Percentiles rank a stretch among this genome's conserved stretches.
These are phyloP conservation scores for Mus caroli DNA, from an alignment of 2,797 vertebrate species.

Conservation along the genomic window DNA sequence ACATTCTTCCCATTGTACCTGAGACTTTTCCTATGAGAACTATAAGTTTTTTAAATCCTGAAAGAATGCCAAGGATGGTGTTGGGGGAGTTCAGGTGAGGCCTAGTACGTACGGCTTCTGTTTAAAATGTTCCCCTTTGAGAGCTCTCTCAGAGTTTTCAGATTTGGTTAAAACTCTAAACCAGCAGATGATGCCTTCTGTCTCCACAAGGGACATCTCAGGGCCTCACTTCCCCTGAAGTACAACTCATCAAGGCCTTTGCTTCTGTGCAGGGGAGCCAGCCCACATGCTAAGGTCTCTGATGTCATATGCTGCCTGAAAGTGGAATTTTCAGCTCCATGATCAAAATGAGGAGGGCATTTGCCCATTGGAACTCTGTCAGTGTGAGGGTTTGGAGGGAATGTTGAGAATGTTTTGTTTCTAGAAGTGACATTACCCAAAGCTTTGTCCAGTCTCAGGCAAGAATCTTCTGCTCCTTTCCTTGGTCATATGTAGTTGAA, in stretches of 20 bases:
- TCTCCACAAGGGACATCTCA: too few relatives aligned
- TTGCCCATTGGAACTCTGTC: not conserved
- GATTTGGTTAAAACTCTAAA: not conserved
- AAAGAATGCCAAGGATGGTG: constrained; percentile 30
- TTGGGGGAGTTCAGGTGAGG: constrained; percentile 18
- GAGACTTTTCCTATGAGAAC: constrained; percentile 51
- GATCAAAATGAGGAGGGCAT: not conserved
- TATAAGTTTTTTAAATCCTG: constrained; percentile 10
- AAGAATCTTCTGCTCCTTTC: not conserved
- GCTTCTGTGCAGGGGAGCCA: not conserved
- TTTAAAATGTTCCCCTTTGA: not conserved
- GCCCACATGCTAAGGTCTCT: not conserved
- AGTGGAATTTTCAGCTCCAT: not conserved
- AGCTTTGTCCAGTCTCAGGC: not conserved
- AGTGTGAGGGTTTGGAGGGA: too few relatives aligned
- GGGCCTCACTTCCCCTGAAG: not conserved
- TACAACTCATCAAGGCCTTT: not conserved
- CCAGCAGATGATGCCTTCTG: not conserved
- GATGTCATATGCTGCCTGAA: not conserved
- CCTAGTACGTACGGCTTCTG: not conserved
- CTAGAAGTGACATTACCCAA: not conserved
- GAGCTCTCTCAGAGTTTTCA: not conserved
- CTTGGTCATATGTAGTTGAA: not conserved
- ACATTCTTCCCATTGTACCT: constrained; percentile 35
- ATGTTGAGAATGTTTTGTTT: not conserved